Evolutionary conservation across 2,888 invertebrate species (phyloP), one percentile per base, ranked within the genome.

Genomic region (Cephus spinipes): DNA sequence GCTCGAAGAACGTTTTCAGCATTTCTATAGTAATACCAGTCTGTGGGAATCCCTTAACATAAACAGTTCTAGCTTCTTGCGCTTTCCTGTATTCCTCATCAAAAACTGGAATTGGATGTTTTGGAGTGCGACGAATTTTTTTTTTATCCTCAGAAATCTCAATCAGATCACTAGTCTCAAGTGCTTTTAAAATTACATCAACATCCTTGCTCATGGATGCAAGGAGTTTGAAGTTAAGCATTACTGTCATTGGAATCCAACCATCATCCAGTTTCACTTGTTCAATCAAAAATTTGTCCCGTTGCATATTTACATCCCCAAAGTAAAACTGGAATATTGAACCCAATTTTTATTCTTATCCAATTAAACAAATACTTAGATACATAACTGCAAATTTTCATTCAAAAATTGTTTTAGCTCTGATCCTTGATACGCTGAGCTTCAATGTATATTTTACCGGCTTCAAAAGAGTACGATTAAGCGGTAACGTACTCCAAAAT

Each of bases 221-320:
- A 33, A 99, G 93, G 33, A 98, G 94, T 91, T 98, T 98, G 91
- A 99, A 99, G 79, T 95, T 97, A 74, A 96, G 92, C 92, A 99
- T 94, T 0, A 96, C 94, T 0, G 95, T 94, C 73, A 99, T 90
- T 0, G 97, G 94, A 32, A 99, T 94, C 99, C 99, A 98, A 3
- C 97, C 99, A 77, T 98, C 96, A 84, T 98, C 96, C 82, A 96
- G 93, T 84, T 95, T 95, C 1, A 96, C 94, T 92, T 98, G 96
- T 81, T 97, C 96, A 85, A 95, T 94, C n/a, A 99, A 93, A 90
- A 99, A 99, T 92, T 97, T 98, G 91, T 99, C 99, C 80, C 96
- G 94, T 0, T 96, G 95, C 76, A 99, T 93, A 92, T 99, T 99
- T 9, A 96, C 94, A 91, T 99, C 97, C 75, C 99, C 98, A 93